Evolutionary conservation across 2,797 vertebrate species (phyloP).

Genomic region (Sebastes paucispinis): DNA sequence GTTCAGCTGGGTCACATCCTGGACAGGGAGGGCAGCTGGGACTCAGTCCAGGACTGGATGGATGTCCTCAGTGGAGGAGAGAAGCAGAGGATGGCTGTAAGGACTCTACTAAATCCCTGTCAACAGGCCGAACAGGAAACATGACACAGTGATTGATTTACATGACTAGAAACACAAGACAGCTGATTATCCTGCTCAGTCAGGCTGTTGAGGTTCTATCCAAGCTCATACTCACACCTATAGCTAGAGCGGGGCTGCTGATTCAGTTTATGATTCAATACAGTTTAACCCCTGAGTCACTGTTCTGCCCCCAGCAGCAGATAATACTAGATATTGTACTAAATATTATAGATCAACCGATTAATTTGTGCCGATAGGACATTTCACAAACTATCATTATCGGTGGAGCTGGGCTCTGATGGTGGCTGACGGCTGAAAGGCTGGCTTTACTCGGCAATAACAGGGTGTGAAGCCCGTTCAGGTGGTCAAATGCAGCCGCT

Average conservation of each 20-base stretch:
- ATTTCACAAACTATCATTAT: too few species aligned
- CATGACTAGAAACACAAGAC: neutral
- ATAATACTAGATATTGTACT: too few species aligned
- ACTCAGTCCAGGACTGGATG: slow-evolving; percentile 97
- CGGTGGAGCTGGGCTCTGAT: too few species aligned
- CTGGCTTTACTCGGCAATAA: neutral
- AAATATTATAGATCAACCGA: too few species aligned
- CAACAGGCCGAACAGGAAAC: neutral
- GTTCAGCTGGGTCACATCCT: slow-evolving; percentile 95
- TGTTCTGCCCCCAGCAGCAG: too few species aligned
- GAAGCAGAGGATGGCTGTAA: slow-evolving; percentile 98
- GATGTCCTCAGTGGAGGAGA: slow-evolving; percentile 98
- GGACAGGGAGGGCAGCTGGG: slow-evolving; percentile 94
- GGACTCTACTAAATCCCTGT: slow-evolving; percentile 32
- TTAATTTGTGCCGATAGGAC: too few species aligned
- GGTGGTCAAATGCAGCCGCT: too few species aligned
- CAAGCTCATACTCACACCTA: neutral
- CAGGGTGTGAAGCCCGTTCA: too few species aligned
- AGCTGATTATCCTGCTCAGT: neutral
- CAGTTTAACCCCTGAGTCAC: too few species aligned
- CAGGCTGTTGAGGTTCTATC: neutral
- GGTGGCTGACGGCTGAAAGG: neutral
- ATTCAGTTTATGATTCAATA: neutral
- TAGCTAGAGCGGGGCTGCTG: neutral
- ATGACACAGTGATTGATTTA: neutral